Evolutionary conservation across 2,888 invertebrate species (phyloP), one percentile per base, ranked within the genome.

Genomic region (Heterodera filipjevi): DNA sequence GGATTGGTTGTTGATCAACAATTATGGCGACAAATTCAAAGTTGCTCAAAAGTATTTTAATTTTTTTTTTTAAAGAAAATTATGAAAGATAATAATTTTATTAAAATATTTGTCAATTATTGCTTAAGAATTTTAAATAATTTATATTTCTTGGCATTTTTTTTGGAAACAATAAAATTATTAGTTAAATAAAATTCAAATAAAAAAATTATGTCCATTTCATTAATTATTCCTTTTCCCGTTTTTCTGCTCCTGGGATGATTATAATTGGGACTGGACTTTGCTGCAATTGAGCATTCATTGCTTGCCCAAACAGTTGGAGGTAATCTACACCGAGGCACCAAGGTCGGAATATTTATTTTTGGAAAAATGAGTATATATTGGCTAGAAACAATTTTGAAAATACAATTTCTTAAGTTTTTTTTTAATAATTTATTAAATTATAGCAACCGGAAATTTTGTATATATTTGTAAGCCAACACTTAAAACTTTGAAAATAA

Each of bases 201-300:
- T 2, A 66, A 2, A 39, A 39, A 39, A 10, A 10, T 22, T 53
- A 53, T n/a, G 5, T 19, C 68, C 6, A n/a, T n/a, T n/a, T 19
- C 6, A 68, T 44, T 22, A 39, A 19, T n/a, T n/a, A 22, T 66
- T 33, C n/a, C 27, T 35, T 44, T 68, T 87, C 86, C 35, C 91
- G 91, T 89, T 93, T 89, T 99, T 98, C 90, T 99, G 98, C 90
- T 93, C 93, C 1, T 97, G 95, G 90, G 99, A 99, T 89, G 99
- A 99, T 89, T 99, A 99, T 90, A 99, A 99, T 90, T 99, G 98
- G 98, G 98, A 99, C 89, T 99, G 98, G 94, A 96, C 96, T 0
- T 91, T 99, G 71, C 84, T 89, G 82, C 81, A 82, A 32, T 78
- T 89, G 22, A 87, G 86, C 53, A 82, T 86, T 46, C 84, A 87